phyloP scores from a whole-genome alignment of 1,140 invertebrate species.

The Lepidostoma basale region DNA sequence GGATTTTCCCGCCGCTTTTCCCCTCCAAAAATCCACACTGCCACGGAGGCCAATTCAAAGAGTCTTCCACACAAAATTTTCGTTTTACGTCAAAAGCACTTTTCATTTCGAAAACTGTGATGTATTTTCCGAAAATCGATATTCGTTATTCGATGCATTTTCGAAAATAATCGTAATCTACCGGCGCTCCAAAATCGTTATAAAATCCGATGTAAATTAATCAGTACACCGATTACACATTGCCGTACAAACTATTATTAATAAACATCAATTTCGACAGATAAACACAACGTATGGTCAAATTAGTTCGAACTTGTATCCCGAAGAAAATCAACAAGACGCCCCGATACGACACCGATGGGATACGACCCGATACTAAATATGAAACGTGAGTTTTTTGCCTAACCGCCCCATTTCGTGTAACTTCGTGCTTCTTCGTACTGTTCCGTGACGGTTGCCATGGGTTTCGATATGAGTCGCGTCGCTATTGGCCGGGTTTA shows the following conservation, averaged over 20 bases:
- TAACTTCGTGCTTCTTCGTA: constrained; percentile 28
- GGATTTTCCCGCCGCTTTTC: background rate
- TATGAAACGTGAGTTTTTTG: constrained; percentile 36
- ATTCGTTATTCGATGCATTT: constrained; percentile 19
- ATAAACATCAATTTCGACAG: background rate
- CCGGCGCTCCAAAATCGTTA: background rate
- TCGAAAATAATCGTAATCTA: constrained; percentile 13
- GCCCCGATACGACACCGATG: constrained; percentile 26
- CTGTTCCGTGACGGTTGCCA: constrained; percentile 32
- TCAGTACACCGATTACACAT: background rate
- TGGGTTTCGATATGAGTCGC: constrained; percentile 30
- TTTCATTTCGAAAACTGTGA: constrained; percentile 12
- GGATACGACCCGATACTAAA: constrained; percentile 38
- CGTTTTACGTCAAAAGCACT: constrained; percentile 9
- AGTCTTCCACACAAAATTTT: background rate
- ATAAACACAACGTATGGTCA: constrained; percentile 1
- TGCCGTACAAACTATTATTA: background rate
- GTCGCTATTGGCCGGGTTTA: constrained; percentile 11
- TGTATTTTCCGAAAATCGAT: constrained; percentile 25
- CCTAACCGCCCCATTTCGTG: constrained; percentile 25
- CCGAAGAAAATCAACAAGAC: constrained; percentile 13
- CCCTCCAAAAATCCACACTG: background rate
- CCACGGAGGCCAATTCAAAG: too few species aligned
- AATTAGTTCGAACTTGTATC: constrained; percentile 7
- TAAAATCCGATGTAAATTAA: background rate